Percentiles rank a stretch among this genome's conserved stretches.
These are phyloP conservation scores for Calliopsis andreniformis DNA, from an alignment of 1,140 invertebrate genomes.

Conservation along the genomic window DNA sequence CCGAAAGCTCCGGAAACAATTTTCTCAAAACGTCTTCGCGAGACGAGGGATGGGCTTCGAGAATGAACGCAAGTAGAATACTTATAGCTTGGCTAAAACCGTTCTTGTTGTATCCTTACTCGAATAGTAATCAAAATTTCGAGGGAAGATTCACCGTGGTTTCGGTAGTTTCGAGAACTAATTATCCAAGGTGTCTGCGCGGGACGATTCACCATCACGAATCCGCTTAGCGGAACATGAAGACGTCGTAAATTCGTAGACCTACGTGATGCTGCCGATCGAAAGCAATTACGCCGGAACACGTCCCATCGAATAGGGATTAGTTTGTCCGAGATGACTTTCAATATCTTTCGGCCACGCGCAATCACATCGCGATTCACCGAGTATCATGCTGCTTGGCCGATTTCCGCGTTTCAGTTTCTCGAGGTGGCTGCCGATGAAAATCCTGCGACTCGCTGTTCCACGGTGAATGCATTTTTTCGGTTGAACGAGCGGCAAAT, in stretches of 20 bases:
- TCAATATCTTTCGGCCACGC: slow-evolving; percentile 55
- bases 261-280: slow-evolving; percentile 48
- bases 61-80: no score
- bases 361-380: slow-evolving; percentile 5
- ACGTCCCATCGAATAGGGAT: slow-evolving; percentile 61
- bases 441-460: not conserved
- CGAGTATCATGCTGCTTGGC: not conserved
- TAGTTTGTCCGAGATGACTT: slow-evolving; percentile 58
- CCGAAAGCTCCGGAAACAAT: no score
- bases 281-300: slow-evolving; percentile 60
- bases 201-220: slow-evolving; percentile 4
- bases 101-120: not conserved
- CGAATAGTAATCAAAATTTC: slow-evolving; percentile 11
- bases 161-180: not conserved
- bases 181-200: slow-evolving; percentile 15
- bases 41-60: no score
- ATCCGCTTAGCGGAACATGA: slow-evolving; percentile 46
- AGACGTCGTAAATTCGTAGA: slow-evolving; percentile 57
- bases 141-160: not conserved
- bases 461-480: slow-evolving; percentile 21
- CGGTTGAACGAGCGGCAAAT: slow-evolving; percentile 21
- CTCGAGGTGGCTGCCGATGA: not conserved
- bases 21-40: no score
- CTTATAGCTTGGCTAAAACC: no score
- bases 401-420: not conserved